Conservation (phyloP, 2,113 vertebrate genomes). For the Tetrax tetrax region DNA sequence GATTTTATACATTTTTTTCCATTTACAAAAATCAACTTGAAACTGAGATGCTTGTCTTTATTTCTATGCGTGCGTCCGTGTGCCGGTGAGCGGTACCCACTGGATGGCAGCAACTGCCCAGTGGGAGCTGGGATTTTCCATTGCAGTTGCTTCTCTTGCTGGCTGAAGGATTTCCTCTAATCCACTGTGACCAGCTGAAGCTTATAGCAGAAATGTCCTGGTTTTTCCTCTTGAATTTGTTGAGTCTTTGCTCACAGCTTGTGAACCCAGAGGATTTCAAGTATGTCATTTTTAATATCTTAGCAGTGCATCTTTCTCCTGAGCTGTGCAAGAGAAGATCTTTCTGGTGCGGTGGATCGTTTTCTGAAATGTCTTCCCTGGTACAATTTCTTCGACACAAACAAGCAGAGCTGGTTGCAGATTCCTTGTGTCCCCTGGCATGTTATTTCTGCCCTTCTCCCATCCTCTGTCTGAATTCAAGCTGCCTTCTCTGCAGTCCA, state of each 20-base stretch:
- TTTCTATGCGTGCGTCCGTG: neutral
- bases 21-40: slow-evolving; percentile 64
- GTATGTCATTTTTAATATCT: neutral
- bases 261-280: slow-evolving; percentile 34
- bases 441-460: neutral
- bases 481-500: neutral
- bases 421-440: neutral
- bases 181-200: slow-evolving; percentile 33
- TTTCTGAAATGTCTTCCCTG: neutral
- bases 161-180: slow-evolving; percentile 51
- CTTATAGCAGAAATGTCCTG: slow-evolving; percentile 6
- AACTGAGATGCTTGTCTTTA: slow-evolving; percentile 43
- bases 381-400: neutral
- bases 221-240: neutral
- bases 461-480: neutral
- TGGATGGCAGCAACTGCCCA: neutral
- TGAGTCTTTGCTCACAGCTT: neutral
- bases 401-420: neutral
- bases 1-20: slow-evolving; percentile 54
- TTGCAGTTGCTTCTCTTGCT: slow-evolving; percentile 14
- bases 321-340: neutral
- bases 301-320: neutral
- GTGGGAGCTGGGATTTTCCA: neutral
- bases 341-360: neutral
- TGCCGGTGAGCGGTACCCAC: neutral